phyloP scores from a whole-genome alignment of 2,888 invertebrate genomes.

The Chrysolina oricalcia region DNA sequence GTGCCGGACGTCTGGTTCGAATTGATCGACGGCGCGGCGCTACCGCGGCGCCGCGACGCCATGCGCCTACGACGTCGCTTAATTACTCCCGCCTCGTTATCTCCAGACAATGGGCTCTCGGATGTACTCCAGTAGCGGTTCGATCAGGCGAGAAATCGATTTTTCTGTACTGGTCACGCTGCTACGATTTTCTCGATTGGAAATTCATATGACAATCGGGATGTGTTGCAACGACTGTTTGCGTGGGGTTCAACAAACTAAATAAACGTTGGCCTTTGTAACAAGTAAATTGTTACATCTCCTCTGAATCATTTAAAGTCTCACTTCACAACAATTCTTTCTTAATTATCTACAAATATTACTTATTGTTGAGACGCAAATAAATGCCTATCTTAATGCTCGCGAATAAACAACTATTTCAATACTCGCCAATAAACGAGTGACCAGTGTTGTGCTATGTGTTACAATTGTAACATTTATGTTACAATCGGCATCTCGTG shows the following conservation, averaged over 20 bases:
- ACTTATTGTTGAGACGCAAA: no score
- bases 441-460: no score
- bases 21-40: slow-evolving; percentile 48
- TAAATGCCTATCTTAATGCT: no score
- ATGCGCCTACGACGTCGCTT: slow-evolving; percentile 56
- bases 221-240: neutral
- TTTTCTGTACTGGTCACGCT: slow-evolving; percentile 9
- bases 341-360: no score
- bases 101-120: slow-evolving; percentile 4
- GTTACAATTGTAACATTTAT: no score
- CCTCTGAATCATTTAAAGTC: no score
- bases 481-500: no score
- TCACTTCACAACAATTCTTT: no score
- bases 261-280: neutral
- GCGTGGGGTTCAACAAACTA: neutral
- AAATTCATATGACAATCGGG: neutral
- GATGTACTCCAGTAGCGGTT: neutral
- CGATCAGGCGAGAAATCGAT: slow-evolving; percentile 1
- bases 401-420: no score
- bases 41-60: slow-evolving; percentile 63
- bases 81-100: neutral
- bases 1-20: slow-evolving; percentile 43
- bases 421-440: no score
- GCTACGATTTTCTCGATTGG: neutral
- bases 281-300: no score